Percentiles rank a stretch among this genome's conserved stretches.
phyloP scores from a whole-genome alignment of 2,888 invertebrate species.

The Synergus japonicus region DNA sequence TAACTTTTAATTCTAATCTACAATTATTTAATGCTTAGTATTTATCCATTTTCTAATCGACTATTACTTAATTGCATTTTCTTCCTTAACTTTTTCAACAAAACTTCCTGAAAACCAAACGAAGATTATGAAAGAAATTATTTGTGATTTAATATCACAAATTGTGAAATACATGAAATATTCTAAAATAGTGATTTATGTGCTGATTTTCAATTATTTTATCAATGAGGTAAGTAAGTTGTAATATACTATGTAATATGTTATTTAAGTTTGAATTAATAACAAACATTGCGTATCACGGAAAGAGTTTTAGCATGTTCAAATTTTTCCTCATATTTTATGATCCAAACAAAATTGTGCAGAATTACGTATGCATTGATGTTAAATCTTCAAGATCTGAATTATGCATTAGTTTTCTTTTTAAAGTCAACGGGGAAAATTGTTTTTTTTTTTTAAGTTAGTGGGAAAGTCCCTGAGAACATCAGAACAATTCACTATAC shows the following conservation, averaged over 20 bases:
- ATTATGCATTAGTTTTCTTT: constrained; percentile 5
- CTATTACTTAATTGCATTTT: background rate
- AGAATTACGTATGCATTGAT: constrained; percentile 6
- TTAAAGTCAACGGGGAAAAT: background rate
- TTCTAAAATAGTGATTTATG: background rate
- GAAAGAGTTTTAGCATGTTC: background rate
- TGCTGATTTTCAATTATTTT: background rate
- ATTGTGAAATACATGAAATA: constrained; percentile 4
- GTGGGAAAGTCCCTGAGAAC: background rate
- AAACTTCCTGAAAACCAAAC: background rate
- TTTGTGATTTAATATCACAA: background rate
- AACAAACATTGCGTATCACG: background rate
- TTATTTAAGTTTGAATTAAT: background rate
- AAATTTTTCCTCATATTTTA: background rate
- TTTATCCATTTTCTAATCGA: constrained; percentile 33
- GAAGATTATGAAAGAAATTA: background rate
- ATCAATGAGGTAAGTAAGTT: background rate
- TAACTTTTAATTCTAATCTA: constrained; percentile 25
- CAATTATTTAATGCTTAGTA: background rate
- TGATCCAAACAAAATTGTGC: background rate
- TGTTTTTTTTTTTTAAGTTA: background rate
- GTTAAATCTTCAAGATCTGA: background rate
- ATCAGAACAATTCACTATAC: background rate
- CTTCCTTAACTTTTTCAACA: background rate
- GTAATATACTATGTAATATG: background rate